Base-by-base conservation (phyloP, 2,888 invertebrate species). In the Cartodere bifasciata region DNA sequence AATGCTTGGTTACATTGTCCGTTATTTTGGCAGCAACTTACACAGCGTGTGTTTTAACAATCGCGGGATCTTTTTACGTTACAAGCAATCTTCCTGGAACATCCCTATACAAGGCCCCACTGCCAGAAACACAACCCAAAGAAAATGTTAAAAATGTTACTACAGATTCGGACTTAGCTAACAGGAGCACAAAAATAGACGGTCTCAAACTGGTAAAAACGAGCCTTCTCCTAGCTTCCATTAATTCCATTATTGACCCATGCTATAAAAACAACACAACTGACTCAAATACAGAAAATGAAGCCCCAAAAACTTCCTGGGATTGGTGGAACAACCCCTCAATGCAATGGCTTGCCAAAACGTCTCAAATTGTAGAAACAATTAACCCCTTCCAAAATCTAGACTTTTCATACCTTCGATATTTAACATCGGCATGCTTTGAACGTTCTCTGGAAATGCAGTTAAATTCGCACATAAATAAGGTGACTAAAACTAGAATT, bases 21-120 rank as follows among this genome's bases (percentile, higher is more conserved):
- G 58, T 68, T 2, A 67, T 74, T 20, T 65, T 73, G 40, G 56
- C 72, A 15, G 64, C 71, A 15, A 70, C 74, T 10, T 78, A 78
- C 48, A 57, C 70, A 4, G 70, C 71, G 4, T 57, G 73, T 23
- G 47, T 77, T 23, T 50, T 72, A 20, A 70, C 74, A 3, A 54
- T 78, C 23, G 45, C 75, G 25, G 71, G 72, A 16, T 72, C 76
- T n/a, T 51, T 68, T 37, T 64, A 62, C 40, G 50, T 68, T 38
- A 63, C 61, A 24, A 66, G 65, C 39, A 61, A 65, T 41, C 53
- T 68, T 38, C 66, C 68, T 3, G 67, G 67, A 21, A 27, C 34
- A 13, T 13, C 33, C 12, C n/a, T 33, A 5, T n/a, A n/a, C n/a
- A n/a, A n/a, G n/a, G n/a, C n/a, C n/a, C n/a, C n/a, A n/a, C n/a